Percentiles rank a stretch among this genome's conserved stretches.
Evolutionary conservation across 1,140 invertebrate species (phyloP).

Genomic region (Hydropsyche tenuis): DNA sequence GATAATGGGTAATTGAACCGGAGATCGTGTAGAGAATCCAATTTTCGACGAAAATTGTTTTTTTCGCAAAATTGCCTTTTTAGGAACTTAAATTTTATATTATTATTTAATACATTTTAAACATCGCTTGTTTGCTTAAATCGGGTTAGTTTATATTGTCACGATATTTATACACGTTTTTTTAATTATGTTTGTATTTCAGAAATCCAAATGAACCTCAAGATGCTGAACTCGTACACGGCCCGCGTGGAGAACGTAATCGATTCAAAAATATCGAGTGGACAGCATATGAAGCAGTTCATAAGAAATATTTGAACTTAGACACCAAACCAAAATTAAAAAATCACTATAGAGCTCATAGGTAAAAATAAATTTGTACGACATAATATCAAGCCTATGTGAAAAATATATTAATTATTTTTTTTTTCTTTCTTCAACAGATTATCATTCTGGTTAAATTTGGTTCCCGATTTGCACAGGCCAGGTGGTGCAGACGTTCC

Average conservation of each 20-base stretch:
- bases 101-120: no score
- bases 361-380: conserved; percentile 49
- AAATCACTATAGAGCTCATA: conserved; percentile 92
- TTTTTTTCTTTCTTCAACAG: conserved; percentile 59
- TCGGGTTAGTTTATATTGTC: no score
- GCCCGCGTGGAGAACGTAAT: conserved; percentile 74
- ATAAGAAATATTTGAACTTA: conserved; percentile 91
- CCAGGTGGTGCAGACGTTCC: conserved; percentile 86
- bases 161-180: neutral
- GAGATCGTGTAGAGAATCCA: neutral
- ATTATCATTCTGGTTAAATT: conserved; percentile 94
- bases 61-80: neutral
- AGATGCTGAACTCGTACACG: conserved; percentile 69
- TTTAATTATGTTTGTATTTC: conserved; percentile 30
- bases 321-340: conserved; percentile 88
- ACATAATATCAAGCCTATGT: neutral
- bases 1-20: conserved; percentile 34
- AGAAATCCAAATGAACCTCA: conserved; percentile 90
- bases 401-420: conserved; percentile 25
- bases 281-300: conserved; percentile 89
- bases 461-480: conserved; percentile 94
- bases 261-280: conserved; percentile 86
- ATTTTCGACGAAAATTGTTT: neutral
- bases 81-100: conserved; percentile 10
- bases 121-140: neutral